Evolutionary conservation across 2,113 vertebrate species (phyloP), one percentile per base, ranked within the genome.

Genomic region (Vidua macroura): DNA sequence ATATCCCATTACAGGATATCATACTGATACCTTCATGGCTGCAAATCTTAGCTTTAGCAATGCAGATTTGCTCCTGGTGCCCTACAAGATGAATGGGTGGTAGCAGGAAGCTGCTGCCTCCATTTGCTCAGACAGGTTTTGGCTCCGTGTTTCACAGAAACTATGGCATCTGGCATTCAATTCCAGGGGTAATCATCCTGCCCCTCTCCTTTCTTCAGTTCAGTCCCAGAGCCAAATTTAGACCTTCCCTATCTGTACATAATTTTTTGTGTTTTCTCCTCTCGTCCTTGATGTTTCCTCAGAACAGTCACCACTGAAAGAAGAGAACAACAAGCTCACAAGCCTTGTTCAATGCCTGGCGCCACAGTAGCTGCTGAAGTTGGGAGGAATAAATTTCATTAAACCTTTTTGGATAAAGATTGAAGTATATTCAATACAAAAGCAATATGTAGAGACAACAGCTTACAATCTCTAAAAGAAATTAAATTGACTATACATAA

Each of bases 1-100:
- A 95, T 90, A 88, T 68, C 41, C 59, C 83, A 81, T 90, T 91
- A 95, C 66, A 48, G 14, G 43, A 86, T 74, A 67, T 27, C n/a
- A 80, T 18, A 59, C 33, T 49, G 74, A 79, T 69, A 48, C 28
- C 44, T 79, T 41, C 13, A 33, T 2, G 13, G 59, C 46, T 67
- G 20, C 37, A 67, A 79, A 88, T 75, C 48, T 70, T 11, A 67
- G 52, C 28, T 81, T 67, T n/a, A 84, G 62, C 69, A 84, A 60
- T 41, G 77, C 20, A 88, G 44, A 68, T 67, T 56, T 56, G 35
- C 11, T 88, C 17, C 35, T 37, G 46, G 18, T 63, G 35, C 56
- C 23, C 44, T 35, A 9, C 0, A 0, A 76, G 66, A 89, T 16
- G 27, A 43, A 62, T 6, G 11, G 18, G 43, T 37, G 49, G 27